phyloP scores from a whole-genome alignment of 2,888 invertebrate genomes.

The Scelioninae gen. 2 region DNA sequence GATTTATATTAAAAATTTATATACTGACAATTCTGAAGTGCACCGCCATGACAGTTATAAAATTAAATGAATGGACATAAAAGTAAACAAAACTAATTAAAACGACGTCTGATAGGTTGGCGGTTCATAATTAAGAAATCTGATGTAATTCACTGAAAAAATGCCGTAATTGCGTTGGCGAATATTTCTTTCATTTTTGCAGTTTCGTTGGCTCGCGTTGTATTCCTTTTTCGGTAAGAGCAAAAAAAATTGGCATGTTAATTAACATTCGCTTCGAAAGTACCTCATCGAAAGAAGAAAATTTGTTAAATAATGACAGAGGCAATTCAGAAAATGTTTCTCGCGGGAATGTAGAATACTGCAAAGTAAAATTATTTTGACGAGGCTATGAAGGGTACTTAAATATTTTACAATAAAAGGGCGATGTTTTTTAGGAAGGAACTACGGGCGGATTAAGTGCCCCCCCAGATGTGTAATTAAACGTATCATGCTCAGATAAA shows the following conservation, averaged over 20 bases:
- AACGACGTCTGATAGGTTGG: slow-evolving; percentile 7
- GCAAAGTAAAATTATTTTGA: slow-evolving; percentile 10
- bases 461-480: too few relatives aligned
- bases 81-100: slow-evolving; percentile 15
- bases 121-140: slow-evolving; percentile 14
- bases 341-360: neutral
- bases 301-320: slow-evolving; percentile 8
- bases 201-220: neutral
- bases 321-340: slow-evolving; percentile 3
- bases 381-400: slow-evolving; percentile 5
- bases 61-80: slow-evolving; percentile 4
- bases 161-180: too few relatives aligned
- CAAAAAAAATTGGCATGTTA: neutral
- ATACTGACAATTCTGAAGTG: too few relatives aligned
- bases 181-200: too few relatives aligned
- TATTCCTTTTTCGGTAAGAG: neutral
- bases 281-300: slow-evolving; percentile 12
- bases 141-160: slow-evolving; percentile 16
- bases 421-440: too few relatives aligned
- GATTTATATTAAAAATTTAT: too few relatives aligned
- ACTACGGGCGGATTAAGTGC: too few relatives aligned
- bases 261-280: slow-evolving; percentile 2
- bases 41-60: slow-evolving; percentile 15
- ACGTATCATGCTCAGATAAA: too few relatives aligned
- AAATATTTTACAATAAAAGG: too few relatives aligned